phyloP scores from a whole-genome alignment of 2,113 vertebrate genomes.

The Empidonax traillii region DNA sequence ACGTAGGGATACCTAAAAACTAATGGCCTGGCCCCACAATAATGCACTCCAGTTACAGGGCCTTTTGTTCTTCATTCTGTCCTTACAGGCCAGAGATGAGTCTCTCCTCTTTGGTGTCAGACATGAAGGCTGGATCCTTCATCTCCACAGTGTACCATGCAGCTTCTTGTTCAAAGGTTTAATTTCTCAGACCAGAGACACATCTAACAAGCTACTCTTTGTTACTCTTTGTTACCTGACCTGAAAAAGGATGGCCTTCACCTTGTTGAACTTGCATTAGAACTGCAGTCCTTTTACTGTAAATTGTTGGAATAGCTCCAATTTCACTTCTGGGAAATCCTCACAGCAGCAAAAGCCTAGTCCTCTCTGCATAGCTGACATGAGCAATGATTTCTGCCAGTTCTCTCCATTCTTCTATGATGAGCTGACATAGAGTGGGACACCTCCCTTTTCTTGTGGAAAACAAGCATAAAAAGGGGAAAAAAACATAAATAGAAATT shows the following conservation, averaged over 20 bases:
- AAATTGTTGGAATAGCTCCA: conserved; percentile 43
- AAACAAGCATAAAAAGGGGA: not conserved
- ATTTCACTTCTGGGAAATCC: conserved; percentile 37
- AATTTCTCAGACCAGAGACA: not conserved
- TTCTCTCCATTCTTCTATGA: not conserved
- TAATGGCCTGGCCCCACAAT: not conserved
- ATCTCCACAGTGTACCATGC: not conserved
- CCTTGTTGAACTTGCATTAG: conserved; percentile 14
- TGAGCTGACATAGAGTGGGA: not conserved
- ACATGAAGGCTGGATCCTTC: not conserved
- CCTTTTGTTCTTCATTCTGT: not conserved
- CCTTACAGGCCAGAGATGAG: not conserved
- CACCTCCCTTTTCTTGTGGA: not conserved
- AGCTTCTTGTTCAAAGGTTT: not conserved
- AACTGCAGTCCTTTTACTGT: conserved; percentile 40
- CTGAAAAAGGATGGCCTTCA: not conserved
- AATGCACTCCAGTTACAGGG: not conserved
- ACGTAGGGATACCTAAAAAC: not conserved
- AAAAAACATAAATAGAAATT: not conserved
- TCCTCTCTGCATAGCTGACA: not conserved
- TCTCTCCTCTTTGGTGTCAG: not conserved
- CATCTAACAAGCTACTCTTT: not conserved
- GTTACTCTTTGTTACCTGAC: not conserved
- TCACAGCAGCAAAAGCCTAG: not conserved
- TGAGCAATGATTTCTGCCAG: not conserved